Percentiles rank a stretch among this genome's conserved stretches.
These are phyloP conservation scores for Leptinotarsa juncta DNA, from an alignment of 2,888 invertebrate species.

Conservation along the genomic window DNA sequence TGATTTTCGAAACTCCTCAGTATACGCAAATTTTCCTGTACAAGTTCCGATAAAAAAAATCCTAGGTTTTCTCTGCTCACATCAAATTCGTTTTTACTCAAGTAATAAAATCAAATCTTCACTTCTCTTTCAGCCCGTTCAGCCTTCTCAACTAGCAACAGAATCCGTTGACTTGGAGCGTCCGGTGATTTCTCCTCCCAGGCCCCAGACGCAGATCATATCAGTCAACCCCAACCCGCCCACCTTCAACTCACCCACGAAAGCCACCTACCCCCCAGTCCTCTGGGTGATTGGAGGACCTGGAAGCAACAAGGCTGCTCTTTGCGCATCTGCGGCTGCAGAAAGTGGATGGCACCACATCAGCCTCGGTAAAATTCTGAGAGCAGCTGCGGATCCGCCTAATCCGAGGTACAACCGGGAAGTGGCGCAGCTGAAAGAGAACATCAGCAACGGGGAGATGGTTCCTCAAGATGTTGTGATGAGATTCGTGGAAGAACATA, in stretches of 20 bases:
- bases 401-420: conserved; percentile 61
- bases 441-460: conserved; percentile 84
- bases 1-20: too few species aligned
- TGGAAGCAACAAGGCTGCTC: conserved; percentile 87
- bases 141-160: conserved; percentile 34
- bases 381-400: conserved; percentile 75
- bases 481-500: conserved; percentile 78
- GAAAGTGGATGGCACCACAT: conserved; percentile 70
- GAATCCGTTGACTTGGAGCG: conserved; percentile 36
- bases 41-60: too few species aligned
- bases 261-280: conserved; percentile 62
- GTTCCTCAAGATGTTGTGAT: conserved; percentile 83
- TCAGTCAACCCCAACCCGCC: conserved; percentile 55
- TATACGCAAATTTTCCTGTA: too few species aligned
- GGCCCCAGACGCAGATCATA: conserved; percentile 62
- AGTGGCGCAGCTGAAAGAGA: conserved; percentile 70
- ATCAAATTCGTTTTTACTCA: too few species aligned
- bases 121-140: conserved; percentile 28
- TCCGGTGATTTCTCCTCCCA: conserved; percentile 43
- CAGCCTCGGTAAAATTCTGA: conserved; percentile 79
- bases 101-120: background rate
- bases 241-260: conserved; percentile 58
- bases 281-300: conserved; percentile 82
- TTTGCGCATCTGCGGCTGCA: conserved; percentile 79
- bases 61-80: too few species aligned